Evolutionary conservation across 2,888 invertebrate genomes (phyloP), one percentile per base, ranked within the genome.

Genomic region (Epirrhoe tristata): DNA sequence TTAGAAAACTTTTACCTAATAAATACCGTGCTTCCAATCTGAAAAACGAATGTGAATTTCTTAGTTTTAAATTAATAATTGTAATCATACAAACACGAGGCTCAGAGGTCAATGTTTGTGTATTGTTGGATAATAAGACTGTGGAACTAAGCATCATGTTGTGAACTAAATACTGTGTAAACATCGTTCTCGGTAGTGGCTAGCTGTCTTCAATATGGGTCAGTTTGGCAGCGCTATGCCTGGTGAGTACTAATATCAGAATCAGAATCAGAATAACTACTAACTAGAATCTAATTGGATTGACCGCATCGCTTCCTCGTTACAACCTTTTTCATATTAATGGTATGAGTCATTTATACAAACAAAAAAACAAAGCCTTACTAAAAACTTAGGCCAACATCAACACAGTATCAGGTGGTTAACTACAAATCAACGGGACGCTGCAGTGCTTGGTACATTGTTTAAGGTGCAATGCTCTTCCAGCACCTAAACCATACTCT

Each of bases 181-280:
- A 72, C 58, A 66, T 76, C 70, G 70, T n/a, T 70, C 70, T 71
- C 71, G 66, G 69, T 58, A 64, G 65, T 64, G 59, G 24, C 62
- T 66, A 72, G 70, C 69, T 67, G 74, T 69, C 55, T 61, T 57
- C 59, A 81, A 83, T 76, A 92, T 92, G 92, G 92, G 92, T 74
- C 92, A 91, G 66, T 87, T 87, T 39, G 91, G 91, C 69, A 91
- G 91, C 59, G 86, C 92, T 0, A 90, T 91, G 73, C 91, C 90
- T 59, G 90, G 92, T 91, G 86, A 91, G 91, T 88, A 7, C 63
- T n/a, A n/a, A n/a, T n/a, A n/a, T n/a, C n/a, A n/a, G n/a, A n/a
- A n/a, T n/a, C n/a, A n/a, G n/a, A n/a, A n/a, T n/a, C n/a, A n/a
- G n/a, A 81, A 81, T 74, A 77, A 48, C 66, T 64, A 59, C 82